Conservation (phyloP, 2,888 invertebrate species). For the Craniophora ligustri region DNA sequence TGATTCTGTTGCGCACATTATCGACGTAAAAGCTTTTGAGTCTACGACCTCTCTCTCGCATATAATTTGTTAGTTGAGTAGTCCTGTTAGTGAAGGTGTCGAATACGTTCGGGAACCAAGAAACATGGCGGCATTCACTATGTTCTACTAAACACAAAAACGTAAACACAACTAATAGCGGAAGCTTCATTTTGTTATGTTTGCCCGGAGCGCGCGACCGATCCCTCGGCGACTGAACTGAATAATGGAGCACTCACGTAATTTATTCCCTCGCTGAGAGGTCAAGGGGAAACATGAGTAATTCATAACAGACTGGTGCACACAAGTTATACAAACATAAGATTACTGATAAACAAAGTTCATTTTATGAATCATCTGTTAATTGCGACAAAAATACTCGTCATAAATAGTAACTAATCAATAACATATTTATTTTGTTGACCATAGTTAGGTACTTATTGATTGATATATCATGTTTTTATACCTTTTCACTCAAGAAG, state of each 20-base stretch:
- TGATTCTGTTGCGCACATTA: constrained; percentile 73
- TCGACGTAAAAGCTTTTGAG: constrained; percentile 72
- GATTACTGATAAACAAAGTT: constrained; percentile 37
- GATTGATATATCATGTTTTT: no score
- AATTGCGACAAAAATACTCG: constrained; percentile 1
- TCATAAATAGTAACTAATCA: constrained; percentile 5
- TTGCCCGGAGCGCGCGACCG: constrained; percentile 36
- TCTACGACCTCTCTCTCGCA: constrained; percentile 71
- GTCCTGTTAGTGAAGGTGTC: constrained; percentile 75
- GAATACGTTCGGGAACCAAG: constrained; percentile 76
- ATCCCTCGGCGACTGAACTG: constrained; percentile 61
- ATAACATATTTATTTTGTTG: constrained; percentile 8
- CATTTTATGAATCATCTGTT: constrained; percentile 35
- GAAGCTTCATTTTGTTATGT: constrained; percentile 67
- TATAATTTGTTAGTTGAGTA: constrained; percentile 70
- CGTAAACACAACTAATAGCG: constrained; percentile 63
- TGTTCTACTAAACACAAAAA: constrained; percentile 60
- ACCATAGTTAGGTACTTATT: constrained; percentile 16
- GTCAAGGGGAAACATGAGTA: constrained; percentile 72
- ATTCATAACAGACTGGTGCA: constrained; percentile 47
- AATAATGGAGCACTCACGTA: constrained; percentile 61
- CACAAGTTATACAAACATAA: constrained; percentile 35
- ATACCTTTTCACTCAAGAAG: no score
- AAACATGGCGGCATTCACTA: constrained; percentile 64
- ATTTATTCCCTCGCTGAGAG: constrained; percentile 67